Evolutionary conservation across 2,113 vertebrate species (phyloP).

Genomic region (Pluvianellus socialis): DNA sequence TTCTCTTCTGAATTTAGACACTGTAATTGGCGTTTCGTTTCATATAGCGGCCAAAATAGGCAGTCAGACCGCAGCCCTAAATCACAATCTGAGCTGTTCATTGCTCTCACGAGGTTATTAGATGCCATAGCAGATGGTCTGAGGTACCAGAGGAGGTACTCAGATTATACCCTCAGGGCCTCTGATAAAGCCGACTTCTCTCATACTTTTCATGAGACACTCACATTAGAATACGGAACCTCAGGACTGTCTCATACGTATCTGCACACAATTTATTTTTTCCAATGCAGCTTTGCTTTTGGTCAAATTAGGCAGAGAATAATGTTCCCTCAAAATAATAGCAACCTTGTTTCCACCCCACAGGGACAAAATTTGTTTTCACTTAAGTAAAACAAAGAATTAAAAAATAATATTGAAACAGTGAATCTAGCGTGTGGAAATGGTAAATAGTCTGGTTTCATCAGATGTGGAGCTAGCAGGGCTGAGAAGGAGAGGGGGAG

Average conservation of each 20-base stretch:
- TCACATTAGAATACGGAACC: neutral
- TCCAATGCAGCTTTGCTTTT: neutral
- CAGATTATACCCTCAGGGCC: neutral
- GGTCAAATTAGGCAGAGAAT: neutral
- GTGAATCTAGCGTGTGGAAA: neutral
- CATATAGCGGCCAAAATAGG: slow-evolving; percentile 11
- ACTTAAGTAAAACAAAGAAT: neutral
- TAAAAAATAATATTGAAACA: neutral
- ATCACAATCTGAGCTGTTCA: slow-evolving; percentile 26
- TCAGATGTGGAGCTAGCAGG: neutral
- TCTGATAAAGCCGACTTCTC: slow-evolving; percentile 24
- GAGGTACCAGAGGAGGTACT: slow-evolving; percentile 11
- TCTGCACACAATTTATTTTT: neutral
- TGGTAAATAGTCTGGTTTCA: neutral
- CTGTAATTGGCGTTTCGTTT: slow-evolving; percentile 36
- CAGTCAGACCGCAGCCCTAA: slow-evolving; percentile 11
- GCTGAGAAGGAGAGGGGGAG: neutral
- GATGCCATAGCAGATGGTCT: slow-evolving; percentile 51
- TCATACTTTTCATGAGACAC: neutral
- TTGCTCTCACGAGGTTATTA: slow-evolving; percentile 26
- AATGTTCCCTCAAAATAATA: neutral
- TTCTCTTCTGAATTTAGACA: slow-evolving; percentile 40
- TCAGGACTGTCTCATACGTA: neutral
- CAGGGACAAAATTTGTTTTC: neutral
- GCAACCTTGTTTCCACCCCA: neutral